Evolutionary conservation across 2,888 invertebrate species (phyloP).

Genomic region (Pantelozetes paolii): DNA sequence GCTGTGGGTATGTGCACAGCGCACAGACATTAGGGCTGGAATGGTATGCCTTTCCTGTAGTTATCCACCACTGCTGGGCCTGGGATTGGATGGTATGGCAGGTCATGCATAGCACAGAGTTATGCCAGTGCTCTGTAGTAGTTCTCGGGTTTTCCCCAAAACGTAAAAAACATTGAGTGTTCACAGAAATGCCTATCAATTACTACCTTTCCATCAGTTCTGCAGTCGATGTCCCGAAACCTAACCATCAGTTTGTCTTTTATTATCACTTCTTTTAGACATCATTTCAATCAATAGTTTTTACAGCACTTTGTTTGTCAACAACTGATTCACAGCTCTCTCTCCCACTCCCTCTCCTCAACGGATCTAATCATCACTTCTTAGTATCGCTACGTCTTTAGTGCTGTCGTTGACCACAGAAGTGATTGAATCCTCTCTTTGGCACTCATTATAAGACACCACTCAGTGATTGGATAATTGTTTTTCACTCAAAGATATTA

Average conservation of each 20-base stretch:
- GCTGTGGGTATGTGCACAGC: not conserved
- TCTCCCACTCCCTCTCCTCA: no score
- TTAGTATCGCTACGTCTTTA: not conserved
- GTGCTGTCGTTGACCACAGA: not conserved
- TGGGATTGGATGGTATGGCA: slow-evolving; percentile 17
- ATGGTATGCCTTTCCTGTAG: no score
- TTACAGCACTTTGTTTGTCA: not conserved
- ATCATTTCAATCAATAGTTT: not conserved
- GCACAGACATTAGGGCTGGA: not conserved
- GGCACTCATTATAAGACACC: not conserved
- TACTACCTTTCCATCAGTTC: not conserved
- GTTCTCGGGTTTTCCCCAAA: not conserved
- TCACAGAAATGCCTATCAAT: not conserved
- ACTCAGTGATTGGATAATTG: not conserved
- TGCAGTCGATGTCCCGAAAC: not conserved
- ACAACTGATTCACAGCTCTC: not conserved
- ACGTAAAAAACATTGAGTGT: not conserved
- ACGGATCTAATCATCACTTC: slow-evolving; percentile 6
- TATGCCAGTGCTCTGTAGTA: not conserved
- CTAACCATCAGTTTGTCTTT: not conserved
- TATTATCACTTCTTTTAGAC: not conserved
- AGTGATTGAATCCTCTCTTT: not conserved
- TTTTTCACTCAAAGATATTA: not conserved
- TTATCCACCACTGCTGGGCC: not conserved
- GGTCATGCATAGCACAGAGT: not conserved